Conservation (phyloP, 2,888 invertebrate species). For the Drosophila atripex region DNA sequence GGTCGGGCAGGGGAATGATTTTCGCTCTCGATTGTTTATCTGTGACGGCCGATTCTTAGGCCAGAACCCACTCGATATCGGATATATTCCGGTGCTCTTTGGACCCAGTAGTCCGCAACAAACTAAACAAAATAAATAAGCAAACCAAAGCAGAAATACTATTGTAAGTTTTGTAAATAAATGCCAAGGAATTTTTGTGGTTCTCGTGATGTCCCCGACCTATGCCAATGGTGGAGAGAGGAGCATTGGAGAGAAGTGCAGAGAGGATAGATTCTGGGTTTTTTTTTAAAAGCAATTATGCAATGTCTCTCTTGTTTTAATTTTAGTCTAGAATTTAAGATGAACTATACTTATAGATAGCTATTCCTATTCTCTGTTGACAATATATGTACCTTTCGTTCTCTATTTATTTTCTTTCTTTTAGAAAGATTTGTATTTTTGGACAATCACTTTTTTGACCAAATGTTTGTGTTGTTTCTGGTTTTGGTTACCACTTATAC, state of each 20-base stretch:
- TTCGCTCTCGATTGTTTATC: constrained; percentile 26
- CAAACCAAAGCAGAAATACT: too few relatives aligned
- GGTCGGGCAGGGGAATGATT: too few relatives aligned
- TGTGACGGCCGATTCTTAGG: constrained; percentile 36
- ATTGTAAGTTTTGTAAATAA: constrained; percentile 32
- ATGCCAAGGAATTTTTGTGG: constrained; percentile 23
- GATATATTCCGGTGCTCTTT: constrained; percentile 29
- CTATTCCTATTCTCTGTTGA: constrained; percentile 16
- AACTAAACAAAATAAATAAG: background rate
- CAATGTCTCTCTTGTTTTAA: constrained; percentile 20
- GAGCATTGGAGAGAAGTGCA: background rate
- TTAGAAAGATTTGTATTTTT: too few relatives aligned
- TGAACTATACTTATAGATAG: constrained; percentile 23
- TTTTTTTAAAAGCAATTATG: constrained; percentile 12
- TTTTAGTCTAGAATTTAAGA: constrained; percentile 59
- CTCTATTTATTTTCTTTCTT: constrained; percentile 38
- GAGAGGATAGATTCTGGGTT: background rate
- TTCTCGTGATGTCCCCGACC: constrained; percentile 50
- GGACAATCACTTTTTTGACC: background rate
- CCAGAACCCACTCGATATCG: constrained; percentile 26
- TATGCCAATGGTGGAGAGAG: constrained; percentile 46
- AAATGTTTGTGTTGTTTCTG: constrained; percentile 1
- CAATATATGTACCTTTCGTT: constrained; percentile 9
- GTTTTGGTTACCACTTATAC: constrained; percentile 6
- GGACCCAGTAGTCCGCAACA: background rate